Conservation (phyloP, 1,140 invertebrate genomes). For the Aphelinus atriplicis region DNA sequence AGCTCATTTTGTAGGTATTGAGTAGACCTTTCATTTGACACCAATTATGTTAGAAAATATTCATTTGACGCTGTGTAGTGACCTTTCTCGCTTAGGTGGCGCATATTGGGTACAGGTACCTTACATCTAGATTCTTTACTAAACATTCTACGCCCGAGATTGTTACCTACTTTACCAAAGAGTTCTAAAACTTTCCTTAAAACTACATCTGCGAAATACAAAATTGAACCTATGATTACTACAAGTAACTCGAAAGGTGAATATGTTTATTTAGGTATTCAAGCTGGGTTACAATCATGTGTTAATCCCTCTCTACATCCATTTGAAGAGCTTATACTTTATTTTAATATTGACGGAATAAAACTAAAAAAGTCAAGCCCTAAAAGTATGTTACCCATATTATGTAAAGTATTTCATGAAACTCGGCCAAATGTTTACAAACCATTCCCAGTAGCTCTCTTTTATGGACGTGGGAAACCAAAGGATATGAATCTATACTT, state of each 20-base stretch:
- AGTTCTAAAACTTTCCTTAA: neutral
- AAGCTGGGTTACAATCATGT: slow-evolving; percentile 15
- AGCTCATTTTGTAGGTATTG: too few relatives aligned
- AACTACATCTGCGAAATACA: neutral
- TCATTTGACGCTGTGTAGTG: too few relatives aligned
- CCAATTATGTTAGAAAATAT: too few relatives aligned
- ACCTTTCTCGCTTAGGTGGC: too few relatives aligned
- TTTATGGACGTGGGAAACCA: slow-evolving; percentile 24
- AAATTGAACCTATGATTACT: neutral
- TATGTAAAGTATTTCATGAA: slow-evolving; percentile 8
- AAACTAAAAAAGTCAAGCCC: slow-evolving; percentile 19
- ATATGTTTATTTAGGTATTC: slow-evolving; percentile 27
- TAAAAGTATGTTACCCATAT: slow-evolving; percentile 24
- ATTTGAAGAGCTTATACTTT: slow-evolving; percentile 8
- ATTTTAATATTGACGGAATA: slow-evolving; percentile 28
- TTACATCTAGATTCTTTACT: too few relatives aligned
- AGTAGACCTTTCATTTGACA: too few relatives aligned
- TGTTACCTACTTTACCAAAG: neutral
- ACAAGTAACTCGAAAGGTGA: neutral
- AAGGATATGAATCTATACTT: slow-evolving; percentile 7
- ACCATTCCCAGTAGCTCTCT: slow-evolving; percentile 21
- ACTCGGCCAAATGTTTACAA: slow-evolving; percentile 4
- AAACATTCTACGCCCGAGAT: too few relatives aligned
- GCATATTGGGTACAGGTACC: too few relatives aligned
- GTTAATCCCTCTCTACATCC: slow-evolving; percentile 22